Evolutionary conservation across 2,888 invertebrate genomes (phyloP).

Genomic region (Agrochola macilenta): DNA sequence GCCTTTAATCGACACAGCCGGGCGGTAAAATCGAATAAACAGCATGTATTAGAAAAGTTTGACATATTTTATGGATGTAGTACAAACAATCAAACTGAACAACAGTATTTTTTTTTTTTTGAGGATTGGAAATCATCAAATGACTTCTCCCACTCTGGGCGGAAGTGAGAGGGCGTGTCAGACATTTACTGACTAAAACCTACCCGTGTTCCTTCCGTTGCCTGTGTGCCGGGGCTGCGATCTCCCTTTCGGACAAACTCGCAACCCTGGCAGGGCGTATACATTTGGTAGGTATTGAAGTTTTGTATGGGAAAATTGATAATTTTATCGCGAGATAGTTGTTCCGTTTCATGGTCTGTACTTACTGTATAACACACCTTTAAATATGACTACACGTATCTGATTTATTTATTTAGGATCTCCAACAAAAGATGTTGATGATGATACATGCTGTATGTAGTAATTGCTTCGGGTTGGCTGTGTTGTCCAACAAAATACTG

Average conservation of each 20-base stretch:
- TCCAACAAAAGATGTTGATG: no score
- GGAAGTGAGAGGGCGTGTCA: no score
- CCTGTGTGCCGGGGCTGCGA: no score
- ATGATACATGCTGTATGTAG: not conserved
- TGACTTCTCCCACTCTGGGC: no score
- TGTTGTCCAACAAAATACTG: not conserved
- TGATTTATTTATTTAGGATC: no score
- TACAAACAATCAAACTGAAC: not conserved
- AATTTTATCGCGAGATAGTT: not conserved
- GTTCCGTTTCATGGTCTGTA: not conserved
- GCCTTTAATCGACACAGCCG: not conserved
- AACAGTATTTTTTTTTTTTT: no score
- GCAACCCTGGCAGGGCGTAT: no score
- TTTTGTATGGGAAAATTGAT: not conserved
- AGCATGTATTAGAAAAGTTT: not conserved
- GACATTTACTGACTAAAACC: no score
- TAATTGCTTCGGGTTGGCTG: not conserved
- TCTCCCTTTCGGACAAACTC: no score
- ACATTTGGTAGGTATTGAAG: not conserved
- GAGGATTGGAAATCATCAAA: no score
- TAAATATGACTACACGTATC: not conserved
- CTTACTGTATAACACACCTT: not conserved
- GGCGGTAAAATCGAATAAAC: not conserved
- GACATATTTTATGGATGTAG: not conserved
- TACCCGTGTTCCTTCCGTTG: no score